Base-by-base conservation (phyloP, 2,797 vertebrate species). In the Eutrigla gurnardus region DNA sequence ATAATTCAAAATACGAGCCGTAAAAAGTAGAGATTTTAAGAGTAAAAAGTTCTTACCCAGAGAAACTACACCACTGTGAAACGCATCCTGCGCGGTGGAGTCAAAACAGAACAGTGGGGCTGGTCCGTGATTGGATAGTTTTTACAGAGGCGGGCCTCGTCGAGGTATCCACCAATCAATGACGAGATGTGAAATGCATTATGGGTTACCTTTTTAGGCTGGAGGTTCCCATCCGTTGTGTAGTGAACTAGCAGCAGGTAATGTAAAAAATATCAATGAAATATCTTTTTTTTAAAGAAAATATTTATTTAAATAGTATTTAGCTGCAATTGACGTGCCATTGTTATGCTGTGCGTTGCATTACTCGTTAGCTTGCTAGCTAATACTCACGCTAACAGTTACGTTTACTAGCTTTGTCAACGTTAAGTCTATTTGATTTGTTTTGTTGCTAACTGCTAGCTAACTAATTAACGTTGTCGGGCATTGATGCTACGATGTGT, bases 91-190 rank as follows among this genome's bases (percentile, higher is more conserved):
- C 3, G 12, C 4, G 25, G 8, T 43, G 4, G 4, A 11, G 11
- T 1, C 10, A 2, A 32, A 62, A 63, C 66, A 32, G 5, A 66
- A 54, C 64, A 36, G 5, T 17, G 25, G 0, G 25, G 10, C 37
- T 32, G 45, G 0, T 6, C 74, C 0, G 6, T 75, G 75, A 91
- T 89, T 91, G 88, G 88, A 5, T 4, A 17, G 17, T 58, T 73
- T 50, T 6, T 3, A 4, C 6, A 45, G 65, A 64, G 87, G 87
- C 79, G 83, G 82, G 65, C 3, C 36, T 46, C 17, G 6, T 25
- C 0, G 5, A 25, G 0, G 0, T 67, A 1, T 80, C 14, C 40
- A 8, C 90, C 85, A 91, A 89, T 89, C 78, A 81, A 5, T 46
- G 25, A 2, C 9, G 1, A 2, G 7, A 9, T 0, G 1, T 7